phyloP scores from a whole-genome alignment of 2,888 invertebrate species.

The Dolichopus griseipennis region DNA sequence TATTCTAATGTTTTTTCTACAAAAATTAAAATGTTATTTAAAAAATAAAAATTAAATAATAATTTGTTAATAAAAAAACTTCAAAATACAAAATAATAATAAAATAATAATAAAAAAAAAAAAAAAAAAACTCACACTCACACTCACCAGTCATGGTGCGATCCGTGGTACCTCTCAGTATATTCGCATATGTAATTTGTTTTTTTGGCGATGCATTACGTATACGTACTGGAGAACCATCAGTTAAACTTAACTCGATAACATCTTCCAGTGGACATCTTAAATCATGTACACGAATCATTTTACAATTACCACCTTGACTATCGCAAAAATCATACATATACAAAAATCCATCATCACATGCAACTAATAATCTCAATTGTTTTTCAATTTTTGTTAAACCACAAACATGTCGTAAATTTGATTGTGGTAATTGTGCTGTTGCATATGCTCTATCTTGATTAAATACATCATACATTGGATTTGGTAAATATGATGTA shows the following conservation, averaged over 20 bases:
- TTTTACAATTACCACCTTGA: conserved; percentile 38
- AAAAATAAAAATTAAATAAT: no score
- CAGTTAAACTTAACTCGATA: conserved; percentile 29
- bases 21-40: no score
- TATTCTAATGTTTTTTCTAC: no score
- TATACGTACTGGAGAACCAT: conserved; percentile 12
- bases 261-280: conserved; percentile 38
- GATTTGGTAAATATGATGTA: conserved; percentile 39
- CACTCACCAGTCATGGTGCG: conserved; percentile 66
- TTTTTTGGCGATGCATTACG: conserved; percentile 12
- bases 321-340: conserved; percentile 39
- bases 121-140: not conserved
- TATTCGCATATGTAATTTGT: conserved; percentile 66
- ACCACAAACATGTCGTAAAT: conserved; percentile 38
- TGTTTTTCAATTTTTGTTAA: conserved; percentile 38
- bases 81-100: conserved; percentile 8
- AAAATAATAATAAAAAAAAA: conserved; percentile 16
- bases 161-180: conserved; percentile 58
- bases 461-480: conserved; percentile 40
- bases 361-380: conserved; percentile 37
- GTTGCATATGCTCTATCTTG: conserved; percentile 44
- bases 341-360: conserved; percentile 42
- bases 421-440: conserved; percentile 37
- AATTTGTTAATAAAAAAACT: conserved; percentile 7
- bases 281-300: conserved; percentile 39